Percentiles rank a stretch among this genome's conserved stretches.
These are phyloP conservation scores for Circaetus cinerascens DNA, from an alignment of 2,113 vertebrate genomes.

Conservation along the genomic window DNA sequence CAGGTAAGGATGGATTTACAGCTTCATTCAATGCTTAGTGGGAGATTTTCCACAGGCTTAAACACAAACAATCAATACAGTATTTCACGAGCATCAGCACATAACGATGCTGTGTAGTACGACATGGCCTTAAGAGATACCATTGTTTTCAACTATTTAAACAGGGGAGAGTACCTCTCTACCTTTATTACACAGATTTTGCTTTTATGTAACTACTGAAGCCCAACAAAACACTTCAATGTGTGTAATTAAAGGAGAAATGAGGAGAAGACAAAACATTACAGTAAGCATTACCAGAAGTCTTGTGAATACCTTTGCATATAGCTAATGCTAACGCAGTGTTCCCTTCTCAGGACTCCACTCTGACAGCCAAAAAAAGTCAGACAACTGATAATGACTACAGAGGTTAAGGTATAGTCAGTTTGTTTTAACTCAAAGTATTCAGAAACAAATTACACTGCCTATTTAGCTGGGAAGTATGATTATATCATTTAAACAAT, in stretches of 20 bases:
- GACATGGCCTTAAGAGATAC: background rate
- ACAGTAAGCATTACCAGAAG: background rate
- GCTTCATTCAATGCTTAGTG: background rate
- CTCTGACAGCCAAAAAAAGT: background rate
- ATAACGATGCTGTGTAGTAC: accelerated
- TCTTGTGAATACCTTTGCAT: background rate
- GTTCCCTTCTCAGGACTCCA: background rate
- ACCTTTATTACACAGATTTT: background rate
- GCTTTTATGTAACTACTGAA: background rate
- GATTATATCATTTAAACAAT: background rate
- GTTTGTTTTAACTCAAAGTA: background rate
- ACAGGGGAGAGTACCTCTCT: background rate
- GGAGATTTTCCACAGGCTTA: background rate
- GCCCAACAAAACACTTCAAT: background rate
- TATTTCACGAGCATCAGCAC: background rate
- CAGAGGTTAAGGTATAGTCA: background rate
- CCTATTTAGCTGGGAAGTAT: background rate
- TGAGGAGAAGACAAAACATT: background rate
- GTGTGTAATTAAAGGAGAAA: background rate
- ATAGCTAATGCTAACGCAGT: background rate
- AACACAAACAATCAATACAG: background rate
- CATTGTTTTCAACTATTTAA: background rate
- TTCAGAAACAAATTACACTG: background rate
- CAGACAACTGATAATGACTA: background rate
- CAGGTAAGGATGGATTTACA: background rate